phyloP scores from a whole-genome alignment of 2,888 invertebrate genomes.

The Tyria jacobaeae region DNA sequence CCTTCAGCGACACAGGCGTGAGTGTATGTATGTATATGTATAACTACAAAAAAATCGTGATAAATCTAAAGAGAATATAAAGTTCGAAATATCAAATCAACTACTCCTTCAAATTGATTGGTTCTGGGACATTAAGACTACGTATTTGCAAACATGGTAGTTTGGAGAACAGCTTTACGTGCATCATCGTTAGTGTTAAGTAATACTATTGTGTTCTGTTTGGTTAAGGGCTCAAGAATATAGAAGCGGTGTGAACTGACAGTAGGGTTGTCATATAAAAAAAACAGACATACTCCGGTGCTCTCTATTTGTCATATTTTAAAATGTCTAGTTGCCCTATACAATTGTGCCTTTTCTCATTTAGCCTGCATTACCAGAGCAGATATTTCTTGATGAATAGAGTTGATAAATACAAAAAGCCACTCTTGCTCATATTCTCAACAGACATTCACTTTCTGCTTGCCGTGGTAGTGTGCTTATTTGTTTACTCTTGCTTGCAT shows the following conservation, averaged over 20 bases:
- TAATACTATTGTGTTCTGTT: neutral
- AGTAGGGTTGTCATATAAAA: neutral
- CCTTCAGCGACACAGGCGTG: too few species aligned
- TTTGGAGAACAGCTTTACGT: slow-evolving; percentile 1
- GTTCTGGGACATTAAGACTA: neutral
- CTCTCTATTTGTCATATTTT: too few species aligned
- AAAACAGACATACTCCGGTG: neutral
- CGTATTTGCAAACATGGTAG: slow-evolving; percentile 18
- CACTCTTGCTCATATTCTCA: too few species aligned
- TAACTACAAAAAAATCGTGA: neutral
- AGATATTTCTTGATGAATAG: too few species aligned
- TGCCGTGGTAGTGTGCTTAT: too few species aligned
- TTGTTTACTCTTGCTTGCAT: too few species aligned
- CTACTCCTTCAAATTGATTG: neutral
- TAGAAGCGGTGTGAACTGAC: neutral
- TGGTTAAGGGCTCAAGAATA: neutral
- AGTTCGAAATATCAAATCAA: slow-evolving; percentile 6
- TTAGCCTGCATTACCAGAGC: too few species aligned
- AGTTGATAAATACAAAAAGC: too few species aligned
- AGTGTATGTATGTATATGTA: too few species aligned
- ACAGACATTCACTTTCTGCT: too few species aligned
- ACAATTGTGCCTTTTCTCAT: too few species aligned
- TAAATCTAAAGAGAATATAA: neutral
- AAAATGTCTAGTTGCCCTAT: too few species aligned
- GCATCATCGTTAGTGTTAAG: slow-evolving; percentile 35